Evolutionary conservation across 1,140 invertebrate species (phyloP), one percentile per base, ranked within the genome.

Genomic region (Maniola jurtina): DNA sequence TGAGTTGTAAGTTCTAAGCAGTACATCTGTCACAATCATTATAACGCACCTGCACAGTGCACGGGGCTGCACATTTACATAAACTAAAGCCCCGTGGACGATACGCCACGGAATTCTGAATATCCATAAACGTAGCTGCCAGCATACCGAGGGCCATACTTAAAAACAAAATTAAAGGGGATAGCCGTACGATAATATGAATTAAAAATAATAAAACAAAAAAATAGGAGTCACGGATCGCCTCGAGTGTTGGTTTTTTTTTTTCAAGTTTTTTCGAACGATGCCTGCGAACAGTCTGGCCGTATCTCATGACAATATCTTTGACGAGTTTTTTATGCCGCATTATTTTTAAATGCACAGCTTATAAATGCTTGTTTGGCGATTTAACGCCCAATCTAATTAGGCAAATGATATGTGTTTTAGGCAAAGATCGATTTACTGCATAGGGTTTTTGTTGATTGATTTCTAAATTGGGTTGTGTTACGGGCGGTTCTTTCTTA

Each of bases 131-230:
- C 81, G 83, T 89, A 82, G 83, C 87, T 83, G 85, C 72, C 83
- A 89, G 86, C 83, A 88, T 81, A 86, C 87, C 84, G 80, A 81
- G 80, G 80, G 72, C 88, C 88, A 86, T 88, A 90, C 86, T 90
- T 90, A 90, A 90, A 90, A 89, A 90, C 88, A 90, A 90, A 90
- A 90, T 89, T 90, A 89, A 90, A 90, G 88, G 86, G 88, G 88
- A 88, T 89, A 88, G 85, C 86, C 85, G 77, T 86, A 88, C 86
- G 88, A 90, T 90, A 90, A 90, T 90, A 90, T 89, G 86, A 90
- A 90, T 90, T 89, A 90, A 90, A 90, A 90, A 90, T 88, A 89
- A 90, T 89, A 90, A 90, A 90, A 88, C 81, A 84, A 89, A 90
- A 88, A 89, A 86, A 90, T 84, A 83, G 77, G 77, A 90, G 88